Conservation (phyloP, 2,797 vertebrate genomes). For the Alectoris magna region DNA sequence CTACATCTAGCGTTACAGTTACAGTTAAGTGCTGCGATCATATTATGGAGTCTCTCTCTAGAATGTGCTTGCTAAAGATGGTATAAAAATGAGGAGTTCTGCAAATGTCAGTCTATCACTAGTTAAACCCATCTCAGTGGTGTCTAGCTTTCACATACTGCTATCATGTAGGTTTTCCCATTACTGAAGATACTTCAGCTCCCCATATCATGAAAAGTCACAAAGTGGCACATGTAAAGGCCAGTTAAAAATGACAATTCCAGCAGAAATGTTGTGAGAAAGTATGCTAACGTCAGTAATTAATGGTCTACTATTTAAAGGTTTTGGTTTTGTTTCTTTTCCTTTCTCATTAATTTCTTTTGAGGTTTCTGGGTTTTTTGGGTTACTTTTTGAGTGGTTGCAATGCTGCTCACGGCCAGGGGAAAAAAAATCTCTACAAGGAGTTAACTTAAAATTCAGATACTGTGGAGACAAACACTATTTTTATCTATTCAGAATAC, state of each 20-base stretch:
- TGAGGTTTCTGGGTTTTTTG: background rate
- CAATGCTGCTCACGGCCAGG: background rate
- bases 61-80: background rate
- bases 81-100: background rate
- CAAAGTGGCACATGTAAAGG: background rate
- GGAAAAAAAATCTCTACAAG: background rate
- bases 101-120: background rate
- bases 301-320: background rate
- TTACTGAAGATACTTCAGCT: background rate
- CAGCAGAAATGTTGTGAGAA: background rate
- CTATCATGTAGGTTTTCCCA: background rate
- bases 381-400: background rate
- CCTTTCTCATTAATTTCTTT: background rate
- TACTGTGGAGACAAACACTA: background rate
- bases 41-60: background rate
- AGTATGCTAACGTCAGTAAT: background rate
- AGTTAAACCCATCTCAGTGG: background rate
- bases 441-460: background rate
- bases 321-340: background rate
- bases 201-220: accelerated
- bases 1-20: background rate
- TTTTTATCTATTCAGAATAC: background rate
- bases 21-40: background rate
- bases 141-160: background rate
- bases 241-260: background rate